Evolutionary conservation across 2,888 invertebrate genomes (phyloP), one percentile per base, ranked within the genome.

Genomic region (Diarsia brunnea): DNA sequence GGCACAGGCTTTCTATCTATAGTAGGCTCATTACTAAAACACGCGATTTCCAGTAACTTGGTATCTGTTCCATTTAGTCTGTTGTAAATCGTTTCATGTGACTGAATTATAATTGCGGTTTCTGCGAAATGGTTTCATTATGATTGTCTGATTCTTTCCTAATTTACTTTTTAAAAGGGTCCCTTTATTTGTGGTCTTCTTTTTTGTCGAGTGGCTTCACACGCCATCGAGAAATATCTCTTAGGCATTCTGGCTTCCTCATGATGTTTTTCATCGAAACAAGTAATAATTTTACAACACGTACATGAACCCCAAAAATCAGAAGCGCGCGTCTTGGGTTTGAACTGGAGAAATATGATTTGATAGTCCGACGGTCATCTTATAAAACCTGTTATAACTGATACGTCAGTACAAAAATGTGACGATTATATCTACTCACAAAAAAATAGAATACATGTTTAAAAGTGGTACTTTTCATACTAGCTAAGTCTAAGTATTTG

Each of bases 31-130:
- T 74, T 68, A 81, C 60, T 49, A 2, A 45, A 64, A 65, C 81
- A 81, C 85, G 81, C 85, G 64, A 84, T 65, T 65, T 71, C 85
- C 67, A 70, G 51, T 47, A 21, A 70, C 75, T 70, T 45, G 60
- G n/a, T 84, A 69, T 81, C 63, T 68, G 31, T 74, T 71, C 70
- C 16, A 68, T 68, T 81, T 38, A 51, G 27, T 68, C 47, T 27
- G 61, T 66, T 70, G 60, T 74, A 74, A 84, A 81, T 58, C 74
- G 64, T 68, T 70, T 67, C 58, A 60, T 47, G 14, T 69, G 24
- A 43, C 69, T 64, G 61, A 12, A n/a, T 73, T 61, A 63, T 61
- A 73, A 69, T 84, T 47, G 27, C 24, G 10, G 31, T n/a, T 60
- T 58, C 84, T 38, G 5, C 19, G 45, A 79, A 79, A 66, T 55